Percentiles rank a stretch among this genome's conserved stretches.
These are phyloP conservation scores for Stylophora pistillata DNA, from an alignment of 64 coral and sea anemone genomes.

Conservation along the genomic window DNA sequence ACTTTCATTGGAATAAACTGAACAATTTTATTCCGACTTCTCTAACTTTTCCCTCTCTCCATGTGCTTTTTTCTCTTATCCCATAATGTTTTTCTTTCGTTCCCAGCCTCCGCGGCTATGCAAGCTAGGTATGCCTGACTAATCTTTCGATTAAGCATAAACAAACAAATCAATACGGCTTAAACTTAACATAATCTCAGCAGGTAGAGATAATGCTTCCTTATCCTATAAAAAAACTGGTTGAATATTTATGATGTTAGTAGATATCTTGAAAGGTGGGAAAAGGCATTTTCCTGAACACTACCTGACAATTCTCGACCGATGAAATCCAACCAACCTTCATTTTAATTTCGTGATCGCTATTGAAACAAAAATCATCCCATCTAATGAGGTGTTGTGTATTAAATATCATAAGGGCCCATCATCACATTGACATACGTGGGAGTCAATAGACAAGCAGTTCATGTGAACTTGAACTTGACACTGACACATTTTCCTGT, in stretches of 20 bases:
- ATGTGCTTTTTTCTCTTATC: too few species aligned
- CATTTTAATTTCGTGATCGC: background rate
- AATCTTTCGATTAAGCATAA: too few species aligned
- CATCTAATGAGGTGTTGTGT: slow-evolving; percentile 1
- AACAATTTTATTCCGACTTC: too few species aligned
- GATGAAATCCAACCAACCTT: background rate
- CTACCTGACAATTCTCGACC: background rate
- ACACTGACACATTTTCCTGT: background rate
- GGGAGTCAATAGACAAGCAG: background rate
- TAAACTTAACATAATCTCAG: too few species aligned
- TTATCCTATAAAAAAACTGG: slow-evolving; percentile 21
- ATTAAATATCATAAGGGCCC: slow-evolving; percentile 19
- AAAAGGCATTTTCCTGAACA: slow-evolving; percentile 1
- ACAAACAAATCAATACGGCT: too few species aligned
- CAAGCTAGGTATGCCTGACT: too few species aligned
- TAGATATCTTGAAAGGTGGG: slow-evolving; percentile 38
- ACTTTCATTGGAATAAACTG: too few species aligned
- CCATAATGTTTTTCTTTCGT: too few species aligned
- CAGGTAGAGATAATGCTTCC: slow-evolving; percentile 38
- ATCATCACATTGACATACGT: background rate
- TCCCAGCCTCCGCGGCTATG: too few species aligned
- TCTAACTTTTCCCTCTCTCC: too few species aligned
- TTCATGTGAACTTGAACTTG: background rate
- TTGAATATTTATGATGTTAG: background rate
- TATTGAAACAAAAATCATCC: background rate